Conservation (phyloP, 2,888 invertebrate genomes). For the Agonopterix alstromeriana region DNA sequence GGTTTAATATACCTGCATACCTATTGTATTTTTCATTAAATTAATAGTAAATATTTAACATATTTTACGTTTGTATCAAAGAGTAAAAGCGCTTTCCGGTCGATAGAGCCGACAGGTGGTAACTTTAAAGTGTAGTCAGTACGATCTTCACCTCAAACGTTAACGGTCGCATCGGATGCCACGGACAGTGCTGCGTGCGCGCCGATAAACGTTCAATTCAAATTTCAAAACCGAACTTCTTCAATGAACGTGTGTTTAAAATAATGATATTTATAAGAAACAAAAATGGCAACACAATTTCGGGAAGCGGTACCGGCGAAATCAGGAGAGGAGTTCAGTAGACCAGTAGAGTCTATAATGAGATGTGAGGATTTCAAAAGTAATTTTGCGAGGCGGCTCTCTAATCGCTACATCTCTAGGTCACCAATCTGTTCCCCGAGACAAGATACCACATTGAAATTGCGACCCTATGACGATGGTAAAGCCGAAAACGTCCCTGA, state of each 20-base stretch:
- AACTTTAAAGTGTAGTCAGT: slow-evolving; percentile 16
- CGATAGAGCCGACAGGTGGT: neutral
- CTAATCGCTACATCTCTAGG: slow-evolving; percentile 57
- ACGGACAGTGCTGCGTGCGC: slow-evolving; percentile 16
- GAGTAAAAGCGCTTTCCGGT: neutral
- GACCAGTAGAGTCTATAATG: slow-evolving; percentile 68
- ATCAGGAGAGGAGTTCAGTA: slow-evolving; percentile 50
- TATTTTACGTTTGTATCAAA: too few species aligned
- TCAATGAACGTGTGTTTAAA: slow-evolving; percentile 23
- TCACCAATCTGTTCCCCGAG: slow-evolving; percentile 31
- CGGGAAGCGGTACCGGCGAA: slow-evolving; percentile 22
- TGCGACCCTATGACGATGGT: slow-evolving; percentile 24
- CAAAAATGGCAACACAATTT: slow-evolving; percentile 44
- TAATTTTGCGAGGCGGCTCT: slow-evolving; percentile 65
- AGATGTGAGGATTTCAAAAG: slow-evolving; percentile 69
- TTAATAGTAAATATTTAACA: neutral
- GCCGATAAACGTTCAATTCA: slow-evolving; percentile 19
- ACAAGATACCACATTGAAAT: slow-evolving; percentile 38
- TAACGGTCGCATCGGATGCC: slow-evolving; percentile 22
- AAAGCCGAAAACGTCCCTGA: slow-evolving; percentile 20
- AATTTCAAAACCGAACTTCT: slow-evolving; percentile 18
- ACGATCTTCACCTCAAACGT: slow-evolving; percentile 22
- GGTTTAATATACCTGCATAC: too few species aligned
- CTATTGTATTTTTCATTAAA: too few species aligned
- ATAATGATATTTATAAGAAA: slow-evolving; percentile 29